phyloP scores from a whole-genome alignment of 2,797 vertebrate species.

The Eidolon dupreanum region DNA sequence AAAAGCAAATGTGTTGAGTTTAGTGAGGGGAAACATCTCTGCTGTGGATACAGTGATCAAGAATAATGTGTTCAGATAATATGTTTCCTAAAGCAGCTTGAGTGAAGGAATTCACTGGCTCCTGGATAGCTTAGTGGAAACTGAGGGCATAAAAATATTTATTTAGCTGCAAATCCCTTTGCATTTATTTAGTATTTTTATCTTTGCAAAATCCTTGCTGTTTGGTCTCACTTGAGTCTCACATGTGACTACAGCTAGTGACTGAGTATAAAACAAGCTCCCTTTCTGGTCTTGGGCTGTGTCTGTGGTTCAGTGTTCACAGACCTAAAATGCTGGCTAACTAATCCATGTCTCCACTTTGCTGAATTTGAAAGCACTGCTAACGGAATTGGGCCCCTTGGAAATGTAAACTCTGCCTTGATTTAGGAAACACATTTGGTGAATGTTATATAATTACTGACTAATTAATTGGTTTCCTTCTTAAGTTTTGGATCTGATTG shows the following conservation, averaged over 20 bases:
- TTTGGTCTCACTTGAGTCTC: not conserved
- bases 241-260: not conserved
- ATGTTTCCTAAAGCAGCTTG: constrained; percentile 16
- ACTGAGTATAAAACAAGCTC: not conserved
- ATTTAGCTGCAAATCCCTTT: not conserved
- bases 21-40: not conserved
- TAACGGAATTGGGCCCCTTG: not conserved
- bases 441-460: constrained; percentile 27
- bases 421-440: constrained; percentile 35
- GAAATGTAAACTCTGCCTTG: constrained; percentile 27
- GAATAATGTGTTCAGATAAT: not conserved
- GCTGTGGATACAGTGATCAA: not conserved
- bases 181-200: not conserved
- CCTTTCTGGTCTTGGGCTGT: not conserved
- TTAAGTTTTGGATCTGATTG: constrained; percentile 29
- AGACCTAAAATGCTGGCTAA: not conserved
- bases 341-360: not conserved
- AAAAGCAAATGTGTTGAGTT: not conserved
- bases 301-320: not conserved
- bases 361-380: not conserved
- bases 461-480: constrained; percentile 23
- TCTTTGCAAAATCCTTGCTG: not conserved
- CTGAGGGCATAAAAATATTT: not conserved
- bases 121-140: not conserved
- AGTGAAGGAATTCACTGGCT: not conserved